A percentile compares a stretch with the other conserved stretches of the same genome.
Evolutionary conservation across 2,113 vertebrate species (phyloP).

Genomic region (Megaleporinus macrocephalus): DNA sequence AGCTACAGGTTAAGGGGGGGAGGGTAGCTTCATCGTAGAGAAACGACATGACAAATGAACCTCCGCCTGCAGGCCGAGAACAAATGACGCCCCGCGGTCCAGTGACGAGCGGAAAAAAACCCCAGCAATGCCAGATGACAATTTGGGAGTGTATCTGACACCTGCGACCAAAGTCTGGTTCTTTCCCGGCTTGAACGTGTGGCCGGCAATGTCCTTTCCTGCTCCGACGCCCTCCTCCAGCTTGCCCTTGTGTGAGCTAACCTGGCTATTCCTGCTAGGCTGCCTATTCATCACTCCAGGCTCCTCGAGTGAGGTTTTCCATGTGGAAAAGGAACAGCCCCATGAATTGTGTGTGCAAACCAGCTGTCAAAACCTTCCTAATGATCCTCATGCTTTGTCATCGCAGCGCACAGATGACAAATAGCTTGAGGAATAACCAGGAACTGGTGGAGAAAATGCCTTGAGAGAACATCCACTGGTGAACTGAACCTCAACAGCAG

Average conservation of each 20-base stretch:
- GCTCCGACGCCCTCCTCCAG: not conserved
- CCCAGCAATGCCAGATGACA: not conserved
- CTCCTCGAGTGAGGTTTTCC: not conserved
- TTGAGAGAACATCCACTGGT: not conserved
- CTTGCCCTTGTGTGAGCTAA: not conserved
- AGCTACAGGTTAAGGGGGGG: not conserved
- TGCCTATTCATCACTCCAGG: not conserved
- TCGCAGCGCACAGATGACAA: not conserved
- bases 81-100: not conserved
- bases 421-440: not conserved
- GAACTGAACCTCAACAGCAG: not conserved
- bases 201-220: not conserved
- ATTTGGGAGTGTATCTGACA: not conserved
- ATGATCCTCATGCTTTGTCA: not conserved
- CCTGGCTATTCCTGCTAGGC: not conserved
- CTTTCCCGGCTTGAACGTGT: not conserved
- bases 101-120: not conserved
- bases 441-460: not conserved
- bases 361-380: not conserved
- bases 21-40: not conserved
- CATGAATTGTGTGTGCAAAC: not conserved
- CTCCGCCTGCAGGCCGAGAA: not conserved
- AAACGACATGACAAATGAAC: not conserved
- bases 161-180: not conserved
- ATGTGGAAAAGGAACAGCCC: not conserved